Percentiles rank a stretch among this genome's conserved stretches.
Evolutionary conservation across 2,113 vertebrate species (phyloP).

Genomic region (Tursiops truncatus): DNA sequence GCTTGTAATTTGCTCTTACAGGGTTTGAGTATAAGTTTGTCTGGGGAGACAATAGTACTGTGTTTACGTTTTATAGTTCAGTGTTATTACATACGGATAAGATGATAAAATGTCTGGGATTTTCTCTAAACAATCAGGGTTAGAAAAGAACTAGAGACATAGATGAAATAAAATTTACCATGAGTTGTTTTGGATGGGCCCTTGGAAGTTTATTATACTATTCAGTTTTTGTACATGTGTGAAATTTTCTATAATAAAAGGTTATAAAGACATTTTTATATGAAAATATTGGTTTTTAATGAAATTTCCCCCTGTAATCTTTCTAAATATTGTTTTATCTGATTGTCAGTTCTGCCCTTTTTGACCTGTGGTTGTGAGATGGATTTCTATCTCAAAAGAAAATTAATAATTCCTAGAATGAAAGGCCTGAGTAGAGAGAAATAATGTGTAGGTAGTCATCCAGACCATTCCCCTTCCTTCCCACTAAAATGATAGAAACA

Average conservation of each 20-base stretch:
- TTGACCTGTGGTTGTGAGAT: neutral
- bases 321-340: neutral
- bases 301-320: neutral
- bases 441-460: neutral
- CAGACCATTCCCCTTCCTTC: neutral
- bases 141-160: neutral
- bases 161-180: neutral
- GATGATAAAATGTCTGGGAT: neutral
- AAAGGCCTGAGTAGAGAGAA: neutral
- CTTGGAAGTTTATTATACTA: neutral
- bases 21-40: neutral
- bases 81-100: neutral
- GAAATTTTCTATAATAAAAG: neutral
- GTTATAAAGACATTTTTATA: neutral
- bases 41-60: neutral
- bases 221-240: neutral
- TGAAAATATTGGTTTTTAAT: neutral
- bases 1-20: neutral
- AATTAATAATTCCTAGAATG: neutral
- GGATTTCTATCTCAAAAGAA: neutral
- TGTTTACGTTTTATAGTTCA: neutral
- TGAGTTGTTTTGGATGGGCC: neutral
- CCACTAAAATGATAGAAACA: neutral
- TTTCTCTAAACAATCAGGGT: neutral
- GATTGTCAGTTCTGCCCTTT: neutral